These are phyloP conservation scores for Gallinago stenura DNA, from an alignment of 2,797 vertebrate species.

Conservation along the genomic window DNA sequence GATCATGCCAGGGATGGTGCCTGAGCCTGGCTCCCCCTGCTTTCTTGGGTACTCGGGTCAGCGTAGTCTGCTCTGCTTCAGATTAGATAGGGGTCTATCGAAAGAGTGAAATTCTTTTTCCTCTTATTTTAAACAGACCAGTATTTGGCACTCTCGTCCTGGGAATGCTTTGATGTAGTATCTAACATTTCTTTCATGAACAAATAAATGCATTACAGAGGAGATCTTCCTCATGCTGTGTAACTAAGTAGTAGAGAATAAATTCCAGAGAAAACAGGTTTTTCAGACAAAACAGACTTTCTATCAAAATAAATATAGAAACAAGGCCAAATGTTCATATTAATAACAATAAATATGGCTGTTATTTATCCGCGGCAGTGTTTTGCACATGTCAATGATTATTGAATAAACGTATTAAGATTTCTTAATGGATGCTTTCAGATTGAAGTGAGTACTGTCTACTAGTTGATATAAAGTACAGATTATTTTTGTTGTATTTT, in stretches of 20 bases:
- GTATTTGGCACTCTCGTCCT: neutral
- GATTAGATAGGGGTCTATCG: neutral
- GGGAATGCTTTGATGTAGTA: neutral
- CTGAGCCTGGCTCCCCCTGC: neutral
- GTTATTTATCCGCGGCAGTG: conserved; percentile 7
- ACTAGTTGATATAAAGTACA: neutral
- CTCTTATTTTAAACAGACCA: neutral
- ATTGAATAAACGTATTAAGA: neutral
- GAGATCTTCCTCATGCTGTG: neutral
- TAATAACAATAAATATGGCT: neutral
- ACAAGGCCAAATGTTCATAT: neutral
- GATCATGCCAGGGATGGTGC: fast-evolving
- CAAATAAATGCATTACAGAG: neutral
- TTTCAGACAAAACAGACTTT: neutral
- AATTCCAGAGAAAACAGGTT: neutral
- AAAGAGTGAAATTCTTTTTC: neutral
- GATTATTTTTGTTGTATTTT: neutral
- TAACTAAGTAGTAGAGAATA: neutral
- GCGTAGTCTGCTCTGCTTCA: neutral
- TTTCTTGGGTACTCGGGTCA: fast-evolving
- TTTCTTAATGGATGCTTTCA: neutral
- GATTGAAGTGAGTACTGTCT: neutral
- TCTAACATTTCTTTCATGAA: neutral
- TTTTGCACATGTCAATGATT: neutral
- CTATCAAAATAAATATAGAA: neutral